These are phyloP conservation scores for Rhaphigaster nebulosa DNA, from an alignment of 2,888 invertebrate genomes.

Conservation along the genomic window DNA sequence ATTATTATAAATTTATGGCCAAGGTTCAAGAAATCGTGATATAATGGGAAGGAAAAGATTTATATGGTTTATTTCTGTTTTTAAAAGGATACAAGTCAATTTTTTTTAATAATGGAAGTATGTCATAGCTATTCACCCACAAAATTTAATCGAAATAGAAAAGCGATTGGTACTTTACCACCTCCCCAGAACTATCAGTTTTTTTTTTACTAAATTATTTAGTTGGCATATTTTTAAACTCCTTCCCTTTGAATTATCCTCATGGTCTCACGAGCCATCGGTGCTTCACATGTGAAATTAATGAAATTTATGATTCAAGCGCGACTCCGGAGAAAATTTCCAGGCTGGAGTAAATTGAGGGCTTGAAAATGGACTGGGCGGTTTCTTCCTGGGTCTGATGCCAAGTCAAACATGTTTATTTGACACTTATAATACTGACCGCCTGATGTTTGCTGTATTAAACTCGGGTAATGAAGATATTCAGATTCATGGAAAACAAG, in stretches of 20 bases:
- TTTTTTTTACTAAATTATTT: no score
- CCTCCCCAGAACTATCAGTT: no score
- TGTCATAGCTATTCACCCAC: no score
- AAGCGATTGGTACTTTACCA: no score
- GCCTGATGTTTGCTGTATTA: background rate
- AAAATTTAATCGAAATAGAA: no score
- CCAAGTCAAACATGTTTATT: constrained; percentile 34
- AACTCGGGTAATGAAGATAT: constrained; percentile 5
- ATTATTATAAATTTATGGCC: background rate
- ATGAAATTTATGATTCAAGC: background rate
- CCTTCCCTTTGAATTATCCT: no score
- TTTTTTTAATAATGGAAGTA: no score
- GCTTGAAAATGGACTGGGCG: background rate
- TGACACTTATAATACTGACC: background rate
- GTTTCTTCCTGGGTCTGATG: background rate
- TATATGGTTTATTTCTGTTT: background rate
- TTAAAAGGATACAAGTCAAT: no score
- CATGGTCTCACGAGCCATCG: no score
- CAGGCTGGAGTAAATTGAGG: background rate
- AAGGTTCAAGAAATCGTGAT: background rate
- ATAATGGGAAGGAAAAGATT: background rate
- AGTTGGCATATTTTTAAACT: background rate
- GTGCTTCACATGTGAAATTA: background rate
- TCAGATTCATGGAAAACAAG: background rate
- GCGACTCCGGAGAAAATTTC: background rate